Evolutionary conservation across 2,113 vertebrate genomes (phyloP).

Genomic region (Nesoenas mayeri): DNA sequence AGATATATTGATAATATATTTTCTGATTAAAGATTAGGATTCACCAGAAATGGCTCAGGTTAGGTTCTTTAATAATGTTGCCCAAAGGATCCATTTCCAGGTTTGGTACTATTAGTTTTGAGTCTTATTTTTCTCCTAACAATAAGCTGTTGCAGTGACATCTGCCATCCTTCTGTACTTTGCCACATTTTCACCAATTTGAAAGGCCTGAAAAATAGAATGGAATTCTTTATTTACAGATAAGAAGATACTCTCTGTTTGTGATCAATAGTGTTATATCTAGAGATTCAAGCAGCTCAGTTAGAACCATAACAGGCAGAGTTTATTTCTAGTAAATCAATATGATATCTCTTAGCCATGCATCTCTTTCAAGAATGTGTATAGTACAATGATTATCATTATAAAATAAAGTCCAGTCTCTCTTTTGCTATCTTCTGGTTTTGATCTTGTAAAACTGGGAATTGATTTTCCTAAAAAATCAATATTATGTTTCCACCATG

Average conservation of each 20-base stretch:
- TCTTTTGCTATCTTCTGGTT: constrained; percentile 54
- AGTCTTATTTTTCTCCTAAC: background rate
- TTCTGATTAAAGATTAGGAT: background rate
- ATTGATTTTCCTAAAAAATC: constrained; percentile 68
- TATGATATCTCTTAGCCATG: constrained; percentile 35
- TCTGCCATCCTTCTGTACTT: background rate
- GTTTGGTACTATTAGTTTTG: background rate
- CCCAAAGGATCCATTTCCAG: background rate
- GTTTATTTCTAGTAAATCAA: constrained; percentile 71
- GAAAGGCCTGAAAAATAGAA: constrained; percentile 34
- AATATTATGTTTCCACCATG: constrained; percentile 56
- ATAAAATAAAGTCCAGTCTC: constrained; percentile 62
- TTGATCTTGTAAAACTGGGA: constrained; percentile 62
- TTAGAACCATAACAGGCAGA: constrained; percentile 41
- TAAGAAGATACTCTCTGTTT: constrained; percentile 42
- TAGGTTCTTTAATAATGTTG: background rate
- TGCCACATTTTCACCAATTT: constrained; percentile 6
- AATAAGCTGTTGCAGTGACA: background rate
- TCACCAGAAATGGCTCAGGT: background rate
- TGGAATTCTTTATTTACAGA: constrained; percentile 61
- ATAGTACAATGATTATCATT: constrained; percentile 56
- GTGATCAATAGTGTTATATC: constrained; percentile 62
- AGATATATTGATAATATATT: background rate
- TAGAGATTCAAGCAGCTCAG: constrained; percentile 49
- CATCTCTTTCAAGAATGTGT: constrained; percentile 58